A percentile compares a stretch with the other conserved stretches of the same genome.
Conservation (phyloP, 2,888 invertebrate genomes). For the Xanthorhoe designata region DNA sequence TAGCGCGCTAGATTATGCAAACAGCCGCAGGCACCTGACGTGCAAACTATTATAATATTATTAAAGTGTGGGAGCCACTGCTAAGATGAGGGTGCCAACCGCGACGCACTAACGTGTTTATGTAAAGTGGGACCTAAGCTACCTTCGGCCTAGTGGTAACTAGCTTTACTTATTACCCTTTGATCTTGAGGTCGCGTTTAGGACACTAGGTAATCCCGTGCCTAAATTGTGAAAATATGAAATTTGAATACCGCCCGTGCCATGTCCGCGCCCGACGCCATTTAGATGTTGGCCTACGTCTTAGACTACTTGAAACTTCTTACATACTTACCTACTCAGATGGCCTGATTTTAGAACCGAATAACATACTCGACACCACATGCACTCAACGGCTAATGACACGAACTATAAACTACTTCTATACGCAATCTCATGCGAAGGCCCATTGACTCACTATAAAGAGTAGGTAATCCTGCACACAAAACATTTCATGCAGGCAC, state of each 20-base stretch:
- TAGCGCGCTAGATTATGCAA: slow-evolving; percentile 53
- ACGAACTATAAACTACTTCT: neutral
- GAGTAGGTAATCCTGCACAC: slow-evolving; percentile 23
- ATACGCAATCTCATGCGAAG: neutral
- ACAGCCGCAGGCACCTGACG: slow-evolving; percentile 52
- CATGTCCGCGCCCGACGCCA: no score
- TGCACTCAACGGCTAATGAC: neutral
- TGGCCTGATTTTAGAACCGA: no score
- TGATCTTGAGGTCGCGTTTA: neutral
- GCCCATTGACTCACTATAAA: slow-evolving; percentile 16
- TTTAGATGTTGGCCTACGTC: no score
- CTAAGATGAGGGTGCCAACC: slow-evolving; percentile 52
- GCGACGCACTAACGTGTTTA: slow-evolving; percentile 58
- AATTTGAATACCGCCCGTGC: neutral
- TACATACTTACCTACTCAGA: no score
- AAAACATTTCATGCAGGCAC: slow-evolving; percentile 32
- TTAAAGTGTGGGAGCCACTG: slow-evolving; percentile 40
- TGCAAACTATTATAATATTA: slow-evolving; percentile 61
- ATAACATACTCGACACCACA: neutral
- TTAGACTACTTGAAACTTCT: no score
- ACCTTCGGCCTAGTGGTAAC: neutral
- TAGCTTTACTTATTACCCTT: no score
- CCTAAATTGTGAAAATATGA: no score
- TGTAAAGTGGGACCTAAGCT: slow-evolving; percentile 54
- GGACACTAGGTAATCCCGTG: no score